phyloP scores from a whole-genome alignment of 2,797 vertebrate species.

The Streptopelia turtur region DNA sequence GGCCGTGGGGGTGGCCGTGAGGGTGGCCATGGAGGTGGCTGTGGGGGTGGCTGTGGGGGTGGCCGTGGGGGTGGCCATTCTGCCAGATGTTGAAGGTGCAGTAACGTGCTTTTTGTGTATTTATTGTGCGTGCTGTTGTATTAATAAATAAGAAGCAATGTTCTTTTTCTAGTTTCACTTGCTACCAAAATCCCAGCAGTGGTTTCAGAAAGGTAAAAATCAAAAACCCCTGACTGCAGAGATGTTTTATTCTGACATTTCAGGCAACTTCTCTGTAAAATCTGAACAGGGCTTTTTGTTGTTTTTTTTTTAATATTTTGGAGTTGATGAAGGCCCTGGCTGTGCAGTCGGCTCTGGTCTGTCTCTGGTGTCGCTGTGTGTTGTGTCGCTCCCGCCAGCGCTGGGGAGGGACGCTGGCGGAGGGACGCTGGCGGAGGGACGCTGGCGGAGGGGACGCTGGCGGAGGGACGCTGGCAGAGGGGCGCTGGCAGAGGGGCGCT shows the following conservation, averaged over 20 bases:
- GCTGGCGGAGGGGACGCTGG: no score
- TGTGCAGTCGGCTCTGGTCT: background rate
- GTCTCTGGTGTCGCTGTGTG: background rate
- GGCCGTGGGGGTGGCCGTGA: no score
- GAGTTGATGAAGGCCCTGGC: fast-evolving
- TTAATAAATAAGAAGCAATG: background rate
- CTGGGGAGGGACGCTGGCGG: no score
- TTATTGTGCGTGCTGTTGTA: background rate
- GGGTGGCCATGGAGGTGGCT: no score
- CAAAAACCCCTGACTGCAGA: fast-evolving
- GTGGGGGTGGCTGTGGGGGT: no score
- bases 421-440: no score
- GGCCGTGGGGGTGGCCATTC: no score
- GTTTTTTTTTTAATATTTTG: background rate
- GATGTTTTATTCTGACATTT: background rate
- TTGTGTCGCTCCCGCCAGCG: background rate
- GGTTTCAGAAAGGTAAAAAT: background rate
- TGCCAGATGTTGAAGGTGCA: background rate
- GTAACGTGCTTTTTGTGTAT: fast-evolving
- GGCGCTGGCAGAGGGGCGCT: no score
- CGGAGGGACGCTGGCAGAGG: no score
- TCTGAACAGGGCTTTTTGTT: background rate
- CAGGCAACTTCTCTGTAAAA: background rate
- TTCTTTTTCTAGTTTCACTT: background rate
- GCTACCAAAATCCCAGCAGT: fast-evolving